Percentiles rank a stretch among this genome's conserved stretches.
These are phyloP conservation scores for Bubo blakistoni DNA, from an alignment of 2,113 vertebrate genomes.

Conservation along the genomic window DNA sequence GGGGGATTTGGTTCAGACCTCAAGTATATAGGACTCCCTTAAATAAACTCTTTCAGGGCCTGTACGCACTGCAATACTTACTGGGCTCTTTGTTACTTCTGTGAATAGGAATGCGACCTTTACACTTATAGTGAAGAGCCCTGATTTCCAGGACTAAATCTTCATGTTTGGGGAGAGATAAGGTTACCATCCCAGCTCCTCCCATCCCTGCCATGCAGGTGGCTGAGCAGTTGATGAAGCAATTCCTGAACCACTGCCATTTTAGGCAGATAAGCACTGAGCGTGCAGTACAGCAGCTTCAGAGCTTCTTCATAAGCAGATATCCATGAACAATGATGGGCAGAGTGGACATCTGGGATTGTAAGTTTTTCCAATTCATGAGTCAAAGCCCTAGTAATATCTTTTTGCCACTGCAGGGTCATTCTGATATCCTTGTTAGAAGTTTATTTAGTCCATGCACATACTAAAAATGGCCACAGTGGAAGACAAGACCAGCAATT, in stretches of 20 bases:
- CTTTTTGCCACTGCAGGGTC: neutral
- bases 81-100: conserved; percentile 30
- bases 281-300: neutral
- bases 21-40: conserved; percentile 12
- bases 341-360: neutral
- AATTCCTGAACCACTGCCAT: neutral
- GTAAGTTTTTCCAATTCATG: neutral
- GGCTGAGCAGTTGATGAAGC: neutral
- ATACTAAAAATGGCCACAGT: neutral
- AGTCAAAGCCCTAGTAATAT: neutral
- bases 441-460: neutral
- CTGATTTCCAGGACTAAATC: conserved; percentile 15
- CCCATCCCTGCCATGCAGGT: neutral
- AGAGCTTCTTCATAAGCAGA: neutral
- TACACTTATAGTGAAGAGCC: conserved; percentile 12
- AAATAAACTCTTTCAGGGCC: conserved; percentile 44
- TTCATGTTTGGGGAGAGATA: neutral
- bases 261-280: neutral
- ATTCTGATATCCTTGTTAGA: neutral
- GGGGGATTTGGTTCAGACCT: conserved; percentile 44
- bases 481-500: neutral
- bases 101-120: conserved; percentile 46
- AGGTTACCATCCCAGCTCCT: conserved; percentile 30
- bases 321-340: neutral
- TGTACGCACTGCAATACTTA: neutral